Evolutionary conservation across 2,113 vertebrate genomes (phyloP).

Genomic region (Pteropus alecto): DNA sequence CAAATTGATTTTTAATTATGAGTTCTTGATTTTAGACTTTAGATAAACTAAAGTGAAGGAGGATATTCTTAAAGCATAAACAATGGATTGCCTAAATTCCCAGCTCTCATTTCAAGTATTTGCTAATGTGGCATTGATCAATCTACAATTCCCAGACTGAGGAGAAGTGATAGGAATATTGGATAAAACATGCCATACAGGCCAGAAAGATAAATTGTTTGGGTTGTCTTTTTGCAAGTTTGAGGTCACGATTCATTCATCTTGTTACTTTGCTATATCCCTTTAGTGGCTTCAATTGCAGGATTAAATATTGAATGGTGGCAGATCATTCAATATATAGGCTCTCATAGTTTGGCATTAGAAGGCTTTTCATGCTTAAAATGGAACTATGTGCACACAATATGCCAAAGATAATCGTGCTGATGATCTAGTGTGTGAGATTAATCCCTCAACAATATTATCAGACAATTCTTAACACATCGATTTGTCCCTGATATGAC

Average conservation of each 20-base stretch:
- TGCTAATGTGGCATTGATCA: conserved; percentile 89
- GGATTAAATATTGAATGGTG: conserved; percentile 93
- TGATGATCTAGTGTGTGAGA: conserved; percentile 83
- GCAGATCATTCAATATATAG: conserved; percentile 86
- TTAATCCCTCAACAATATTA: conserved; percentile 88
- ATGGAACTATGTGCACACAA: conserved; percentile 76
- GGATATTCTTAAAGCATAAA: conserved; percentile 78
- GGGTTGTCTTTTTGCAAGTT: conserved; percentile 93
- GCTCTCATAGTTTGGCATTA: conserved; percentile 81
- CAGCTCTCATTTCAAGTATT: conserved; percentile 82
- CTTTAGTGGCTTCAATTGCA: conserved; percentile 92
- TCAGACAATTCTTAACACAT: conserved; percentile 84
- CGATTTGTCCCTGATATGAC: conserved; percentile 84
- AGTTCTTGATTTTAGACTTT: conserved; percentile 70
- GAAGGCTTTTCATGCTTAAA: conserved; percentile 83
- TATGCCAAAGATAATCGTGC: conserved; percentile 86
- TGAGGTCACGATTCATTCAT: conserved; percentile 95
- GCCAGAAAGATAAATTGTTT: conserved; percentile 94
- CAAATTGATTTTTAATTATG: conserved; percentile 82
- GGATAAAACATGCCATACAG: conserved; percentile 81
- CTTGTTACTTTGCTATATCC: conserved; percentile 92
- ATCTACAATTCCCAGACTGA: conserved; percentile 78
- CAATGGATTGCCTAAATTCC: conserved; percentile 75
- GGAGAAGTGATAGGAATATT: conserved; percentile 84
- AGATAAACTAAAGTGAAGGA: conserved; percentile 75